Evolutionary conservation across 1,140 invertebrate genomes (phyloP).

Genomic region (Dinoponera quadriceps): DNA sequence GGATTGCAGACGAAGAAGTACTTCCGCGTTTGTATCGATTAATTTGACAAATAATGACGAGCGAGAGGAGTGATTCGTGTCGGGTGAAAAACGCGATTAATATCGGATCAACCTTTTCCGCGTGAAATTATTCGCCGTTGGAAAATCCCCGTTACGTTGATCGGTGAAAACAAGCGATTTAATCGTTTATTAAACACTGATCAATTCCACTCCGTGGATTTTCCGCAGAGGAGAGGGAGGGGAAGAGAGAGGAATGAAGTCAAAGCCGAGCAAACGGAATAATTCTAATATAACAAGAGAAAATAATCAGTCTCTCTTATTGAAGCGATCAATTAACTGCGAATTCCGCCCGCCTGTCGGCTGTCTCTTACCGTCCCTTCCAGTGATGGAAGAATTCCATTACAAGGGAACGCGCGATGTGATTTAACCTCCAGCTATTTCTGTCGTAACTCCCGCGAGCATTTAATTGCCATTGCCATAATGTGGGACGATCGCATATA

Average conservation of each 20-base stretch:
- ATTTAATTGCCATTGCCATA: constrained; percentile 32
- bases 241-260: not conserved
- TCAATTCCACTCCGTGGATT: not conserved
- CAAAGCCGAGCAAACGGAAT: not conserved
- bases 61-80: not conserved
- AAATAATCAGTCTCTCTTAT: constrained; percentile 14
- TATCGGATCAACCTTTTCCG: not conserved
- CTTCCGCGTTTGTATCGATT: not conserved
- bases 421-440: constrained; percentile 26
- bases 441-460: not conserved
- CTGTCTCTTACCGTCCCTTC: not conserved
- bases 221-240: too few species aligned
- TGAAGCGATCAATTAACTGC: constrained; percentile 28
- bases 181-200: not conserved
- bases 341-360: not conserved
- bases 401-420: not conserved
- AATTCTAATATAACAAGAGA: constrained; percentile 9
- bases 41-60: not conserved
- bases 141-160: not conserved
- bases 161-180: not conserved
- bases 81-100: not conserved
- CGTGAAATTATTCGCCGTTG: not conserved
- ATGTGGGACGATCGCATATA: constrained; percentile 10
- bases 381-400: not conserved
- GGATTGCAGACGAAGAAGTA: too few species aligned